phyloP scores from a whole-genome alignment of 2,888 invertebrate genomes.

The Mimumesa dahlbomi region DNA sequence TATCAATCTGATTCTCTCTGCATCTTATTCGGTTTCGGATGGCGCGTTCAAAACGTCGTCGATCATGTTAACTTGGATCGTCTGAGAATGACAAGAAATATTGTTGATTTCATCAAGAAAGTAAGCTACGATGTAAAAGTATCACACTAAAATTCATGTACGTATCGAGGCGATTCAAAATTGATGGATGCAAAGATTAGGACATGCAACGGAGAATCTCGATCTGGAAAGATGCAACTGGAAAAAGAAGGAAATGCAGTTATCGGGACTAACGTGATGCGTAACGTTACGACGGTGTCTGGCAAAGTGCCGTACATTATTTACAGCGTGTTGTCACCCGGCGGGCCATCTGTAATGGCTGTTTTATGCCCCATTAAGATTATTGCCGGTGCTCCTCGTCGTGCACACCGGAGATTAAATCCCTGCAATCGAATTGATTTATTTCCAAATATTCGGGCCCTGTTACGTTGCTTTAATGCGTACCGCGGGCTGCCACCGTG shows the following conservation, averaged over 20 bases:
- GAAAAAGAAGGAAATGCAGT: conserved; percentile 28
- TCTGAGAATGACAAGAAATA: too few relatives aligned
- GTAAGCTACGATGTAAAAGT: too few relatives aligned
- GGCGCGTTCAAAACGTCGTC: too few relatives aligned
- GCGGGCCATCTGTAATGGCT: conserved; percentile 79
- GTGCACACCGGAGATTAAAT: conserved; percentile 65
- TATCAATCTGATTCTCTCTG: too few relatives aligned
- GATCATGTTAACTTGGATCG: too few relatives aligned
- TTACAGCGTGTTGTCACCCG: conserved; percentile 75
- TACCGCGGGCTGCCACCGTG: background rate
- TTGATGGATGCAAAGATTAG: too few relatives aligned
- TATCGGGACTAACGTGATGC: conserved; percentile 44
- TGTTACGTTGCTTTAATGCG: conserved; percentile 40
- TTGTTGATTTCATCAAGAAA: too few relatives aligned
- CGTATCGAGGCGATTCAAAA: too few relatives aligned
- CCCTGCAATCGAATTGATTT: conserved; percentile 55
- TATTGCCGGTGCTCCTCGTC: conserved; percentile 63
- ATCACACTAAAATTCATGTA: too few relatives aligned
- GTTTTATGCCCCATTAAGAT: conserved; percentile 78
- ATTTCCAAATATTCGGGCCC: conserved; percentile 46
- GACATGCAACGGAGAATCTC: too few relatives aligned
- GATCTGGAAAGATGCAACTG: conserved; percentile 20
- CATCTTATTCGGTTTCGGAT: too few relatives aligned
- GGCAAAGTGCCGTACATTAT: conserved; percentile 61
- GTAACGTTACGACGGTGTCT: conserved; percentile 41